Evolutionary conservation across 2,888 invertebrate species (phyloP).

Genomic region (Neocrepidodera transversa): DNA sequence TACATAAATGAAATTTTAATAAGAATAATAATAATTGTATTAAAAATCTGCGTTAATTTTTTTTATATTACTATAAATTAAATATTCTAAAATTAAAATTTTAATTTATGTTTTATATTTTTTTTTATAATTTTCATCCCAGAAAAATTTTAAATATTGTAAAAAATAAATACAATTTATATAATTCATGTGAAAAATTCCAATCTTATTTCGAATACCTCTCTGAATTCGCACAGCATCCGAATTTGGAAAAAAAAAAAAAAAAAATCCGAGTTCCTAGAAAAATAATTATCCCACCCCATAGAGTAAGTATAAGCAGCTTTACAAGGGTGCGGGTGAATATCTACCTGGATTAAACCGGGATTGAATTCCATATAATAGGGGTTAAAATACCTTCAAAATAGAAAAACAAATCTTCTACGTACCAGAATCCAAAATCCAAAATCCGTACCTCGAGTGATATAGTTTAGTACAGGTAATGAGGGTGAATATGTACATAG

Average conservation of each 20-base stretch:
- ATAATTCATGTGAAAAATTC: too few species aligned
- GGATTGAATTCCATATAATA: conserved; percentile 37
- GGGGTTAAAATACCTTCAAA: conserved; percentile 39
- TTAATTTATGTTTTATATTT: too few species aligned
- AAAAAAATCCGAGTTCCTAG: conserved; percentile 40
- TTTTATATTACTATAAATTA: too few species aligned
- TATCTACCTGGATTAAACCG: conserved; percentile 37
- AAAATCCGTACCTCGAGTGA: conserved; percentile 34
- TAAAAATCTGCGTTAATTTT: too few species aligned
- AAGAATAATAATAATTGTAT: too few species aligned
- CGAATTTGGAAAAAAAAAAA: conserved; percentile 21
- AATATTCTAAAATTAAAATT: too few species aligned
- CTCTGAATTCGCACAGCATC: conserved; percentile 1
- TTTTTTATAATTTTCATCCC: too few species aligned
- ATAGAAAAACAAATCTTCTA: conserved; percentile 32
- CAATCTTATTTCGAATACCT: background rate
- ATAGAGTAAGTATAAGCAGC: conserved; percentile 39
- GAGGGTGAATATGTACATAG: conserved; percentile 15
- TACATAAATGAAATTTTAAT: too few species aligned
- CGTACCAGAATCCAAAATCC: conserved; percentile 35
- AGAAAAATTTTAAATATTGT: too few species aligned
- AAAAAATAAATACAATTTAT: too few species aligned
- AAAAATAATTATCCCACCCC: conserved; percentile 47
- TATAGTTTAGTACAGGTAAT: conserved; percentile 22
- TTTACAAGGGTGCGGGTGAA: conserved; percentile 28